Evolutionary conservation across 2,113 vertebrate species (phyloP).

Genomic region (Geothlypis trichas): DNA sequence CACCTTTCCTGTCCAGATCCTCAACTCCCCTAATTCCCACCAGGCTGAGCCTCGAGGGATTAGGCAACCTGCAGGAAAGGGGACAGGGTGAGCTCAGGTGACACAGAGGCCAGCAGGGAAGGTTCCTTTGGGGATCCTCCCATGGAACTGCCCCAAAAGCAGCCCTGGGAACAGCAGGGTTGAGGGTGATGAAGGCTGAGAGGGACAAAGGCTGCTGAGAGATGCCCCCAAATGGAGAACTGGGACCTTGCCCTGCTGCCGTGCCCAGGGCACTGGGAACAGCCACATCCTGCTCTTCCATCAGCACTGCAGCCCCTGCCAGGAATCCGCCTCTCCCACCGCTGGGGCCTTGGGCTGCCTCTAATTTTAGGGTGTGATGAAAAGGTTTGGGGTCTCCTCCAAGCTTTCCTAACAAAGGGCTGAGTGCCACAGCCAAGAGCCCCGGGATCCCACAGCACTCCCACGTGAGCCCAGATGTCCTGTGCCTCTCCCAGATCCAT

Average conservation of each 20-base stretch:
- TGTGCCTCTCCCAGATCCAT: rapidly evolving
- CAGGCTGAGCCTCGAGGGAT: not conserved
- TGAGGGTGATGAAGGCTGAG: not conserved
- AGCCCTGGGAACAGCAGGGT: not conserved
- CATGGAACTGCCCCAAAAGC: not conserved
- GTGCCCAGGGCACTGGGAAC: not conserved
- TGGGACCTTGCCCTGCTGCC: rapidly evolving
- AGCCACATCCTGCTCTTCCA: not conserved
- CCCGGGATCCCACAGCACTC: not conserved
- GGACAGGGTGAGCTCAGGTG: not conserved
- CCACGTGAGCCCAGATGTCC: not conserved
- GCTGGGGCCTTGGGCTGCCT: not conserved
- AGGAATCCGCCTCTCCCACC: not conserved
- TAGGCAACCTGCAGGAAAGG: not conserved
- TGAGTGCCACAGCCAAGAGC: not conserved
- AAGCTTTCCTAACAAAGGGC: not conserved
- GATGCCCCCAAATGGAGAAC: not conserved
- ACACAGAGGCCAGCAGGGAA: not conserved
- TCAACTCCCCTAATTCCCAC: not conserved
- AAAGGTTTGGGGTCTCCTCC: conserved; percentile 35
- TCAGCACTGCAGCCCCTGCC: not conserved
- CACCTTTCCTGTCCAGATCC: not conserved
- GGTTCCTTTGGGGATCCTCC: not conserved
- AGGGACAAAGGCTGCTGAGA: not conserved
- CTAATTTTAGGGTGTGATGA: conserved; percentile 35